Evolutionary conservation across 2,888 invertebrate species (phyloP), one percentile per base, ranked within the genome.

Genomic region (Diplazon laetatorius): DNA sequence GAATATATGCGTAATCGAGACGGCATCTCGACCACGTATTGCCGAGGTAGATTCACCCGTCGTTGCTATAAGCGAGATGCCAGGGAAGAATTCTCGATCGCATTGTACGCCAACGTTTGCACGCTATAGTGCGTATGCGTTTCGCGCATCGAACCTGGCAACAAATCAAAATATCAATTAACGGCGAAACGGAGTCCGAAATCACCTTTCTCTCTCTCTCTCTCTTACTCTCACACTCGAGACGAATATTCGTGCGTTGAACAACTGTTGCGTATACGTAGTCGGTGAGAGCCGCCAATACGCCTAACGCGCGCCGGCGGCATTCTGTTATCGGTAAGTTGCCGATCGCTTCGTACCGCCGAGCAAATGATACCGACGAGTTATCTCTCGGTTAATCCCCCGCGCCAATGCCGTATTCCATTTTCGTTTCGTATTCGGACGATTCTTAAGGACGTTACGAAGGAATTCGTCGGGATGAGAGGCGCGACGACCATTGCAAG

Each of bases 261-360:
- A 71, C 74, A 57, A 73, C 57, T 55, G 30, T 22, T 42, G 46
- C 14, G 8, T 37, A 14, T 50, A 46, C 55, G n/a, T 65, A 35
- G 16, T 22, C 9, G 35, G 12, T 12, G 30, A 48, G 68, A 65
- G 71, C 50, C 35, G 68, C 66, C 62, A 59, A 65, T 68, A 42
- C 35, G 68, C 66, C 66, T 52, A 65, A 63, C 55, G 65, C 69
- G 68, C 59, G 60, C 48, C 75, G 48, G 48, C 72, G 86, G 88
- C 85, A 87, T 88, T 82, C 85, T 81, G 86, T 89, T 89, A 89
- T 89, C 89, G 82, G 84, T 75, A 72, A 75, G 82, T 84, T 82
- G 78, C 80, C 83, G 86, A 87, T 86, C 87, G 83, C 82, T 59
- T 79, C 76, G 77, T 71, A 57, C 55, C 69, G 74, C 73, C 78